Conservation (phyloP, 2,888 invertebrate species). For the Perizoma flavofasciatum region DNA sequence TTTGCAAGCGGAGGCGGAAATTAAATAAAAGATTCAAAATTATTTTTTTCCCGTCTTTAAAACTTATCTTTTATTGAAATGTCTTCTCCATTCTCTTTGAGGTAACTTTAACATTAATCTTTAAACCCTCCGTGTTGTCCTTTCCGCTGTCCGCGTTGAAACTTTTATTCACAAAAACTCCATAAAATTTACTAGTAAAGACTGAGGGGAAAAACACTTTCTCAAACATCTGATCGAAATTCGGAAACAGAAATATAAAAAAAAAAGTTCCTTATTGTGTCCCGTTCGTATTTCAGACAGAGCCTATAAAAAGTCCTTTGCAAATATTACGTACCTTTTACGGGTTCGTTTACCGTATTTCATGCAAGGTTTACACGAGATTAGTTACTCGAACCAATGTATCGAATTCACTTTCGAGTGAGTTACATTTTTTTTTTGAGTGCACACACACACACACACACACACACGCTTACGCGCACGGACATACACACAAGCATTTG, state of each 20-base stretch:
- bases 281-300: slow-evolving; percentile 7
- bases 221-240: slow-evolving; percentile 29
- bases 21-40: no score
- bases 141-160: no score
- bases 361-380: neutral
- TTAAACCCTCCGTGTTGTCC: slow-evolving; percentile 19
- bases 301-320: slow-evolving; percentile 2
- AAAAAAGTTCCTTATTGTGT: slow-evolving; percentile 38
- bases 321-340: slow-evolving; percentile 8
- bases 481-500: no score
- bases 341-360: neutral
- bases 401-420: no score
- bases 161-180: slow-evolving; percentile 23
- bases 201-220: slow-evolving; percentile 20
- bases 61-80: slow-evolving; percentile 1
- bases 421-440: no score
- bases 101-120: slow-evolving; percentile 26
- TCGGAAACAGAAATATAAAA: slow-evolving; percentile 29
- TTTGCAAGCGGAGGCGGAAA: no score
- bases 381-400: neutral
- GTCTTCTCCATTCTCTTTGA: slow-evolving; percentile 18
- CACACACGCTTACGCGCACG: no score
- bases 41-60: no score
- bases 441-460: no score
- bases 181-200: slow-evolving; percentile 31